These are phyloP conservation scores for Ptilonorhynchus violaceus DNA, from an alignment of 2,113 vertebrate species.

Conservation along the genomic window DNA sequence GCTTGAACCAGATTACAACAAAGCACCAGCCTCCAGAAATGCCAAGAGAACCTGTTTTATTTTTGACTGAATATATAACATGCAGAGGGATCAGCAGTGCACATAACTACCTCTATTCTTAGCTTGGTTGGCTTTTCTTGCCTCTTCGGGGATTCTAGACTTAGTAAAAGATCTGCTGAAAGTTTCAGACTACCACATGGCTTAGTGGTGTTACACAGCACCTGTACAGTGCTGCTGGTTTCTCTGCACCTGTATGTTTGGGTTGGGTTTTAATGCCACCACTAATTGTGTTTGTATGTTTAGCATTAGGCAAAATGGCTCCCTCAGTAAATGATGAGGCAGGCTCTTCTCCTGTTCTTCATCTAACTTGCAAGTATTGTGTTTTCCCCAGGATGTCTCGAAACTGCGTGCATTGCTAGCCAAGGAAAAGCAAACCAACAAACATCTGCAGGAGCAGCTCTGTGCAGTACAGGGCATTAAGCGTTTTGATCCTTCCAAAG, in stretches of 20 bases:
- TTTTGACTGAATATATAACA: neutral
- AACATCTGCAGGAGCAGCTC: conserved; percentile 77
- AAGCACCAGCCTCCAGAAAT: neutral
- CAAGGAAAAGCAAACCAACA: conserved; percentile 76
- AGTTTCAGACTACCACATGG: neutral
- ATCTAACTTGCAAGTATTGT: neutral
- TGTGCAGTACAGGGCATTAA: conserved; percentile 61
- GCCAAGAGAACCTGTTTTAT: neutral
- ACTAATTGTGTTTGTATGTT: neutral
- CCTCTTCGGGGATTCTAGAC: neutral
- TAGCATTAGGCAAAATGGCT: neutral
- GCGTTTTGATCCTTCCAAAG: conserved; percentile 87
- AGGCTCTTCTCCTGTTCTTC: neutral
- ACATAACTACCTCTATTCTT: neutral
- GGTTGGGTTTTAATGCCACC: neutral
- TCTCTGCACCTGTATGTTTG: neutral
- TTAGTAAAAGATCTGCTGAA: neutral
- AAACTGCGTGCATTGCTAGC: conserved; percentile 78
- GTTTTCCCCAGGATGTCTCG: conserved; percentile 77
- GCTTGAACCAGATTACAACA: neutral
- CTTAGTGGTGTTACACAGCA: neutral
- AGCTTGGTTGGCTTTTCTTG: neutral
- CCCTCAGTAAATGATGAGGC: neutral
- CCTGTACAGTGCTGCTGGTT: neutral
- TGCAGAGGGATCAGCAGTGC: neutral